phyloP scores from a whole-genome alignment of 2,113 vertebrate genomes.

The Gambusia affinis region DNA sequence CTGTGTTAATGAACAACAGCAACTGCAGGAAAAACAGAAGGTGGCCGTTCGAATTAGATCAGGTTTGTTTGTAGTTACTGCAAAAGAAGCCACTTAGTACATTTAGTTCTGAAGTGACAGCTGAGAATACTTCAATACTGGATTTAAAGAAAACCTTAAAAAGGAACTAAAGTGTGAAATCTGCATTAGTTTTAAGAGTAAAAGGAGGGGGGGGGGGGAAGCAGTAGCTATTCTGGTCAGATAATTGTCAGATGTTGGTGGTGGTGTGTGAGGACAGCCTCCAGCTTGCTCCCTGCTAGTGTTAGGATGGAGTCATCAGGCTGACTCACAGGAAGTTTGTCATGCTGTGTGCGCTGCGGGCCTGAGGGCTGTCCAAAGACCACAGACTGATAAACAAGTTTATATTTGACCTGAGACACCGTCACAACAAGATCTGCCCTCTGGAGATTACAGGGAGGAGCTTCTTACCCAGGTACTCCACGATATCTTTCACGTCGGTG shows the following conservation, averaged over 20 bases:
- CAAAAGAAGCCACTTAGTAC: constrained; percentile 1
- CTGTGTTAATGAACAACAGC: background rate
- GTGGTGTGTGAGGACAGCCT: constrained; percentile 34
- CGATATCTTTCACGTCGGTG: constrained; percentile 94
- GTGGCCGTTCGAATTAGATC: background rate
- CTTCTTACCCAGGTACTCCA: constrained; percentile 91
- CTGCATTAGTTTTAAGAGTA: background rate
- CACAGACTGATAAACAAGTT: constrained; percentile 46
- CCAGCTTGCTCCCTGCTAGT: constrained; percentile 27
- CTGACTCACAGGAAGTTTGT: constrained; percentile 63
- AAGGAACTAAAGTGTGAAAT: background rate
- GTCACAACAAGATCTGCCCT: constrained; percentile 1
- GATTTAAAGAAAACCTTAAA: background rate
- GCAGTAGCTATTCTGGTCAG: constrained; percentile 14
- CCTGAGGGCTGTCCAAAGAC: constrained; percentile 30
- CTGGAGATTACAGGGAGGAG: background rate
- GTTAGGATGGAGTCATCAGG: constrained; percentile 37
- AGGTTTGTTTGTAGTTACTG: constrained; percentile 15
- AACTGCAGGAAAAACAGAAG: background rate
- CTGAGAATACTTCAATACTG: background rate
- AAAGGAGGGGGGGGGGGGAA: constrained; percentile 2
- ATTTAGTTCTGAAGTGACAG: constrained; percentile 8
- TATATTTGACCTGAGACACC: constrained; percentile 41
- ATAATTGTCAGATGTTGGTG: constrained; percentile 29
- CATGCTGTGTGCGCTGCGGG: constrained; percentile 36